Percentiles rank a stretch among this genome's conserved stretches.
phyloP scores from a whole-genome alignment of 2,113 vertebrate species.

The Gulo gulo region DNA sequence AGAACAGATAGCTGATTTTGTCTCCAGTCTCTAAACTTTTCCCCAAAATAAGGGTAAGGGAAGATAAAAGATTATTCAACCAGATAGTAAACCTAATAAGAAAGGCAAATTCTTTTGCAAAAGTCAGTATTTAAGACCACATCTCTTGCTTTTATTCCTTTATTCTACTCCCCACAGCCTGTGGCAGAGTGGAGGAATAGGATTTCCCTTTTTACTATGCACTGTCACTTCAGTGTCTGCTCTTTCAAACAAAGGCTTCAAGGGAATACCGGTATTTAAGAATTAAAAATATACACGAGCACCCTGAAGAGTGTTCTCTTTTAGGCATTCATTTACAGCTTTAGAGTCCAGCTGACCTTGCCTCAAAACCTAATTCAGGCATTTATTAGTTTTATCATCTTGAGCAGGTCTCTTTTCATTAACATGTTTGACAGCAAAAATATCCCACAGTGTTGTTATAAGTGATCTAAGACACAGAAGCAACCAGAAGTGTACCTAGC shows the following conservation, averaged over 20 bases:
- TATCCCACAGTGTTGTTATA: neutral
- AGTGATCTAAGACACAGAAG: neutral
- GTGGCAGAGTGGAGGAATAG: neutral
- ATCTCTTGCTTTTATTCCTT: neutral
- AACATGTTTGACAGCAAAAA: neutral
- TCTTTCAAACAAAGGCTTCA: neutral
- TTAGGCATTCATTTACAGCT: neutral
- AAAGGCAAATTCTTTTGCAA: constrained; percentile 33
- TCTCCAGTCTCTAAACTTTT: neutral
- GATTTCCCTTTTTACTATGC: neutral
- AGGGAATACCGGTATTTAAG: neutral
- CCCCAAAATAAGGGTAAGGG: neutral
- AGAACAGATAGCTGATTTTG: neutral
- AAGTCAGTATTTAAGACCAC: neutral
- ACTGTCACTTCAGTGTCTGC: neutral
- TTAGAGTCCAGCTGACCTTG: neutral
- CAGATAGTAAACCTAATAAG: neutral
- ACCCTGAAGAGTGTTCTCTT: neutral
- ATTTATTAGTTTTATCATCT: neutral
- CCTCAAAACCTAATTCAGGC: constrained; percentile 1
- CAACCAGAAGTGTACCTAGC: neutral
- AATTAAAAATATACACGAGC: neutral
- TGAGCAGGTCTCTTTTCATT: neutral
- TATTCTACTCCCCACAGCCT: neutral
- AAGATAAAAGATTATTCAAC: neutral